phyloP scores from a whole-genome alignment of 2,888 invertebrate species.

The Incurvaria masculella region DNA sequence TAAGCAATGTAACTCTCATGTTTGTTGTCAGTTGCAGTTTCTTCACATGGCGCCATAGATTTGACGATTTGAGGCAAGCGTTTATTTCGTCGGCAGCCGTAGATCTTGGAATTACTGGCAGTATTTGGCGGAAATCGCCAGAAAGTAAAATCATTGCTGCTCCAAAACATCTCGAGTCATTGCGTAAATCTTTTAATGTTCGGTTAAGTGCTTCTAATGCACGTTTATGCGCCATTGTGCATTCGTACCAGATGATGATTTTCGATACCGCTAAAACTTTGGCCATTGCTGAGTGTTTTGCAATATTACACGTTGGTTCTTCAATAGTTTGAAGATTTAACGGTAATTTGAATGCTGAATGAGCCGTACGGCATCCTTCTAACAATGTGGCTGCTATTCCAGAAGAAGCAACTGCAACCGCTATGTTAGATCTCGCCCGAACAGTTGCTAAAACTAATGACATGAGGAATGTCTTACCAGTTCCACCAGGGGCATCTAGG shows the following conservation, averaged over 20 bases:
- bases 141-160: slow-evolving; percentile 16
- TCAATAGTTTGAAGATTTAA: slow-evolving; percentile 6
- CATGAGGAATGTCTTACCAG: slow-evolving; percentile 20
- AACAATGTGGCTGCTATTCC: slow-evolving; percentile 22
- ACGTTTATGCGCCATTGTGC: slow-evolving; percentile 18
- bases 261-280: slow-evolving; percentile 7
- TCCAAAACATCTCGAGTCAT: slow-evolving; percentile 13
- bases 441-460: slow-evolving; percentile 16
- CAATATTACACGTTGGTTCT: slow-evolving; percentile 13
- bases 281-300: slow-evolving; percentile 7
- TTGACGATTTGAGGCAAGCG: slow-evolving; percentile 18
- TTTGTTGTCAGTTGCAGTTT: slow-evolving; percentile 9
- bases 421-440: slow-evolving; percentile 15
- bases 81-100: slow-evolving; percentile 12
- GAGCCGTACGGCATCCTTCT: slow-evolving; percentile 20
- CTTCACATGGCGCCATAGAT: slow-evolving; percentile 9
- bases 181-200: slow-evolving; percentile 10
- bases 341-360: slow-evolving; percentile 18
- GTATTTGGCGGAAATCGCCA: slow-evolving; percentile 16
- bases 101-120: slow-evolving; percentile 1
- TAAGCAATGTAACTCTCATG: too few species aligned
- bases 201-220: slow-evolving; percentile 18
- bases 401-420: slow-evolving; percentile 21
- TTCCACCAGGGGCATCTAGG: slow-evolving; percentile 25
- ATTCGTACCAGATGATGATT: slow-evolving; percentile 20